phyloP scores from a whole-genome alignment of 2,113 vertebrate genomes.

The Galbula dea region DNA sequence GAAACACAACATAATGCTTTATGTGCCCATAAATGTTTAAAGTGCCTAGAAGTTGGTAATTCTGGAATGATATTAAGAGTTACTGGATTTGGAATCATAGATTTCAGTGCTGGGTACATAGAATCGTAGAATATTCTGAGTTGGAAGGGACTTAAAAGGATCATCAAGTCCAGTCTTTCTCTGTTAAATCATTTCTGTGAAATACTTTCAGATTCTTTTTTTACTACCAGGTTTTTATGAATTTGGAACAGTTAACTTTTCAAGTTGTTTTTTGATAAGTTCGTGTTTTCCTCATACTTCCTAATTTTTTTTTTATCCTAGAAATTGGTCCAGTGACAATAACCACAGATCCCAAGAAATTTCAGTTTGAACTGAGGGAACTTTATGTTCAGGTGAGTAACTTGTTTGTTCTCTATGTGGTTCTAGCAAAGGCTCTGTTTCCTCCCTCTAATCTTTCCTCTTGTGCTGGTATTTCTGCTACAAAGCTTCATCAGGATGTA shows the following conservation, averaged over 20 bases:
- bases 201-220: neutral
- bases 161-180: too few relatives aligned
- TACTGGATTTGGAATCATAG: neutral
- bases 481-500: neutral
- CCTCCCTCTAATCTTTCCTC: neutral
- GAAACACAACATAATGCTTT: neutral
- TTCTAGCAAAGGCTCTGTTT: neutral
- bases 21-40: neutral
- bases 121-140: too few relatives aligned
- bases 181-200: neutral
- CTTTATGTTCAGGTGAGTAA: slow-evolving; percentile 95
- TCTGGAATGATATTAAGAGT: neutral
- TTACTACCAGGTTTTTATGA: neutral
- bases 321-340: slow-evolving; percentile 98
- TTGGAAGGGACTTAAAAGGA: too few relatives aligned
- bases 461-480: neutral
- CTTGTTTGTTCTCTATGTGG: neutral
- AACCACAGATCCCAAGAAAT: slow-evolving; percentile 98
- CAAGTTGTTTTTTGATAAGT: neutral
- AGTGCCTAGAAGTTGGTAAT: neutral
- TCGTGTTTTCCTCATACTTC: neutral
- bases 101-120: neutral
- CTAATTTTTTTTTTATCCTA: slow-evolving; percentile 54
- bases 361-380: slow-evolving; percentile 95
- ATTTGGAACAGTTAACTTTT: neutral